Conservation (phyloP, 2,797 vertebrate species). For the Ara ararauna region DNA sequence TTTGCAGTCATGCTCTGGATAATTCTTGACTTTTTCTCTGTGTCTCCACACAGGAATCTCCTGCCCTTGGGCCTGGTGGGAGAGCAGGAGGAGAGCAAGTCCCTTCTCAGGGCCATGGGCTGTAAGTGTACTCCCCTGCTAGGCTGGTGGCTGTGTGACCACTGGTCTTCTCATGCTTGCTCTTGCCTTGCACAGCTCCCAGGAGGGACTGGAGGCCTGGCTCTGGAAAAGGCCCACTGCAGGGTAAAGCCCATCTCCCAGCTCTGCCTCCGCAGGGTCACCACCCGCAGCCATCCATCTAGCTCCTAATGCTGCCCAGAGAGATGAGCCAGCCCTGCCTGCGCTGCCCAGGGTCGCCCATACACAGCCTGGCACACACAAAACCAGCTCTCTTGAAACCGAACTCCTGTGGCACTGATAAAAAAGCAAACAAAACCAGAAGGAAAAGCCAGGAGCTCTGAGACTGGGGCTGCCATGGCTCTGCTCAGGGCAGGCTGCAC, state of each 20-base stretch:
- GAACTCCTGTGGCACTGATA: background rate
- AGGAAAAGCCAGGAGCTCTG: background rate
- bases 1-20: background rate
- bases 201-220: background rate
- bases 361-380: background rate
- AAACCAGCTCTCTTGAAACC: background rate
- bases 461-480: fast-evolving
- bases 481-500: background rate
- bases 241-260: background rate
- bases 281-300: background rate
- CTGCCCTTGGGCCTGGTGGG: background rate
- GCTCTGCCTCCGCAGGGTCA: background rate
- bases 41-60: background rate
- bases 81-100: background rate
- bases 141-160: background rate
- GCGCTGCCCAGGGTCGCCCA: background rate
- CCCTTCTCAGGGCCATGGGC: background rate
- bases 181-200: background rate
- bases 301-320: fast-evolving
- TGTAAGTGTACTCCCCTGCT: background rate
- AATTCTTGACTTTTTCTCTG: conserved; percentile 17
- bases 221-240: background rate
- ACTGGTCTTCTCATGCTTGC: background rate
- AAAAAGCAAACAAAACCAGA: background rate
- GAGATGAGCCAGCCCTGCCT: background rate